These are phyloP conservation scores for Ptilorrhoa leucosticta DNA, from an alignment of 2,113 vertebrate genomes.

Conservation along the genomic window DNA sequence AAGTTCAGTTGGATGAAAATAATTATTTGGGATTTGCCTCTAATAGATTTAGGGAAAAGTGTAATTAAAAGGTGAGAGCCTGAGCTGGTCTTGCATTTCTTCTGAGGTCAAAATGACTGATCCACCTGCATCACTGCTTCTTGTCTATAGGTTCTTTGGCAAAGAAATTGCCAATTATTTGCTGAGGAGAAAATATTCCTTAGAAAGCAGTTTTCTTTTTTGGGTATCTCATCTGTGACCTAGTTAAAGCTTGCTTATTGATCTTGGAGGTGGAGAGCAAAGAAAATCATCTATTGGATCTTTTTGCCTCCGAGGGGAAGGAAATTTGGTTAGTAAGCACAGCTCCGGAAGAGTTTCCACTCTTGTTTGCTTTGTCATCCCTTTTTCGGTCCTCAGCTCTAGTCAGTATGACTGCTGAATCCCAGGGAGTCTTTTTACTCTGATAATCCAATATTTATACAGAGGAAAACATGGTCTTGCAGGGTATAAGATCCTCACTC, in stretches of 20 bases:
- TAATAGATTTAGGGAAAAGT: not conserved
- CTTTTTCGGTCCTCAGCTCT: not conserved
- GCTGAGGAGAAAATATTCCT: constrained; percentile 10
- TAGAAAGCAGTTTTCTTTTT: not conserved
- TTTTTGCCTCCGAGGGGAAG: not conserved
- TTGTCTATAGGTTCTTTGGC: not conserved
- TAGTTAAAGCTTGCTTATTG: constrained; percentile 6
- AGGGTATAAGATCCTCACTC: not conserved
- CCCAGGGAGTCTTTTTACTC: not conserved
- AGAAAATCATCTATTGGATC: not conserved
- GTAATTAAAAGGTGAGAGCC: not conserved
- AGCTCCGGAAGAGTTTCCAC: not conserved
- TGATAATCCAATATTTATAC: not conserved
- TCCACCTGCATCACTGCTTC: not conserved
- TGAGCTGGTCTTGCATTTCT: not conserved
- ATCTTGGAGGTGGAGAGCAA: not conserved
- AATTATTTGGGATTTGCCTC: not conserved
- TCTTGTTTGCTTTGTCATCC: not conserved
- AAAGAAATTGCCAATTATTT: constrained; percentile 4
- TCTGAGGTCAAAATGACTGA: not conserved
- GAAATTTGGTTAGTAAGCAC: not conserved
- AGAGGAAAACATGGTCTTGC: not conserved
- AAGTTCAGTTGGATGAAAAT: not conserved
- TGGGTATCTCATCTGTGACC: not conserved
- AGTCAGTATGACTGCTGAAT: not conserved